These are phyloP conservation scores for Schizaphis graminum DNA, from an alignment of 2,888 invertebrate species.

Conservation along the genomic window DNA sequence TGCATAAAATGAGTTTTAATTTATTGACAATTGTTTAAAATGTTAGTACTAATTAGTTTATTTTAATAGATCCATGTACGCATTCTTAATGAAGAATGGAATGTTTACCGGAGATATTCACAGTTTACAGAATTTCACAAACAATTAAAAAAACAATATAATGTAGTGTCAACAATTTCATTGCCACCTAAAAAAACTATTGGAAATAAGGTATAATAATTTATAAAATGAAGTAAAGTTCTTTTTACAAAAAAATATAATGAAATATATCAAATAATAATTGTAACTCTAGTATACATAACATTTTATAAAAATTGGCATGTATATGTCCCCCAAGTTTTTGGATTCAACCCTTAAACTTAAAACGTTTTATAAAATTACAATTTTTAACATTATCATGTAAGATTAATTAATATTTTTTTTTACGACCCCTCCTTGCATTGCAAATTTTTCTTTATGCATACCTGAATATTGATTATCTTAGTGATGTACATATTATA, in stretches of 20 bases:
- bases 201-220: conserved; percentile 82
- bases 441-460: neutral
- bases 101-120: conserved; percentile 93
- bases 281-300: neutral
- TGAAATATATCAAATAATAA: conserved; percentile 32
- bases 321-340: neutral
- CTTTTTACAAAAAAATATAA: conserved; percentile 31
- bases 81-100: conserved; percentile 92
- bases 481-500: neutral
- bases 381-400: neutral
- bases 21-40: neutral
- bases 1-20: neutral
- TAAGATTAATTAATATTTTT: neutral
- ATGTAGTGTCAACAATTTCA: conserved; percentile 83
- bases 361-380: neutral
- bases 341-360: neutral
- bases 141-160: conserved; percentile 86
- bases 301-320: neutral
- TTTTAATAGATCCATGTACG: conserved; percentile 80
- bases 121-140: conserved; percentile 91
- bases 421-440: neutral
- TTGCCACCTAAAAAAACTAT: conserved; percentile 96
- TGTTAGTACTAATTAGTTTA: neutral
- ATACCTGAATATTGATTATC: neutral
- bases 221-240: conserved; percentile 66